A percentile compares a stretch with the other conserved stretches of the same genome.
These are phyloP conservation scores for Catotricha subobsoleta DNA, from an alignment of 2,888 invertebrate species.

Conservation along the genomic window DNA sequence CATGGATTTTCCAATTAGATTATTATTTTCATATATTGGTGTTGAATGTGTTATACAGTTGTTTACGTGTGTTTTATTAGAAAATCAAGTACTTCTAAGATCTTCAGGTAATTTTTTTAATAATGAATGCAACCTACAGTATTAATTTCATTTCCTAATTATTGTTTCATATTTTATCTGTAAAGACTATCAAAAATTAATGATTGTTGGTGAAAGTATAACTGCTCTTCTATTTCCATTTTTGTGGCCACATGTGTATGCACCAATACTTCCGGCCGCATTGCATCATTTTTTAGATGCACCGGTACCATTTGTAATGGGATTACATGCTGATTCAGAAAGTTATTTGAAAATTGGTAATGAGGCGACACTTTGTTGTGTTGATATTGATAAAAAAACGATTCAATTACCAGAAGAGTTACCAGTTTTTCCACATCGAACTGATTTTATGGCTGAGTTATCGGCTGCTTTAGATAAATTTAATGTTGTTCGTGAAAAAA, in stretches of 20 bases:
- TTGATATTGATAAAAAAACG: conserved; percentile 85
- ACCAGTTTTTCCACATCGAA: conserved; percentile 78
- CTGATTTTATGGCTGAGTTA: conserved; percentile 73
- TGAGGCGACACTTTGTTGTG: conserved; percentile 82
- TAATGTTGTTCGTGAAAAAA: conserved; percentile 32
- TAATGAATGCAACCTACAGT: background rate
- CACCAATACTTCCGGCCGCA: conserved; percentile 90
- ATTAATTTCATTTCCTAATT: background rate
- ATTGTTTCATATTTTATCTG: background rate
- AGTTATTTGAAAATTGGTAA: conserved; percentile 47
- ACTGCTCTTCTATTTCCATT: conserved; percentile 84
- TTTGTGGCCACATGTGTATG: conserved; percentile 97
- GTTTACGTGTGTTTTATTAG: conserved; percentile 85
- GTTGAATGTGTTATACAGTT: conserved; percentile 84
- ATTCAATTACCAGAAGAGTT: conserved; percentile 92
- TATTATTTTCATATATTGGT: conserved; percentile 75
- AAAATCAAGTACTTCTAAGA: conserved; percentile 89
- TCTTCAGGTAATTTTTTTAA: conserved; percentile 50
- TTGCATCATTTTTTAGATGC: conserved; percentile 95
- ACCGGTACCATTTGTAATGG: conserved; percentile 98
- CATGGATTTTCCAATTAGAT: conserved; percentile 78
- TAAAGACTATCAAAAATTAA: conserved; percentile 80
- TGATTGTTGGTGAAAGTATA: conserved; percentile 91
- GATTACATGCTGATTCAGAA: conserved; percentile 46
- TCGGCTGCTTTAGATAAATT: conserved; percentile 54